phyloP scores from a whole-genome alignment of 2,797 vertebrate species.

The Melanotaenia maccullochi region DNA sequence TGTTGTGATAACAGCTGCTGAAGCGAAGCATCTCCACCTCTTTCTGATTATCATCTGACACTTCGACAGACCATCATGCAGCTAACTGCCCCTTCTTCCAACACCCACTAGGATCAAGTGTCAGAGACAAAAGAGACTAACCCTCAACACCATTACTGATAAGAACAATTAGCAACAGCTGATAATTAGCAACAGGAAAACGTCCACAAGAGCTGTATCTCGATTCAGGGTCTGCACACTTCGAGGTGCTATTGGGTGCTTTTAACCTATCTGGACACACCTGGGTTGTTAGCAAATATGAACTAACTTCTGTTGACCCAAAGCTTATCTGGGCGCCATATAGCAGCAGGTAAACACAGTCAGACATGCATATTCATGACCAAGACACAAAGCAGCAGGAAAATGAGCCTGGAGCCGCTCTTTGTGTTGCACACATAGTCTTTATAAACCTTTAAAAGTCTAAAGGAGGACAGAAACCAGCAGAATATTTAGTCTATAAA shows the following conservation, averaged over 20 bases:
- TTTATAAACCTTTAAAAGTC: no score
- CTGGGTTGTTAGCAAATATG: no score
- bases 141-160: neutral
- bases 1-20: constrained; percentile 56
- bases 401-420: neutral
- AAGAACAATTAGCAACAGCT: constrained; percentile 15
- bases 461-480: no score
- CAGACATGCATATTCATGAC: neutral
- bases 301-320: constrained; percentile 35
- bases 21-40: constrained; percentile 25
- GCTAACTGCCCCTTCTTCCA: neutral
- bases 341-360: constrained; percentile 34
- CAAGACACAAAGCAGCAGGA: neutral
- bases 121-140: constrained; percentile 6
- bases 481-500: no score
- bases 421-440: no score
- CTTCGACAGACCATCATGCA: constrained; percentile 26
- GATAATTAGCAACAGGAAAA: constrained; percentile 6
- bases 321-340: constrained; percentile 47
- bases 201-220: neutral
- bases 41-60: constrained; percentile 49
- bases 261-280: no score
- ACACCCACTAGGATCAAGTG: constrained; percentile 15
- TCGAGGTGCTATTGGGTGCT: no score
- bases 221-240: no score